Conservation (phyloP, 2,797 vertebrate genomes). For the Varecia variegata region DNA sequence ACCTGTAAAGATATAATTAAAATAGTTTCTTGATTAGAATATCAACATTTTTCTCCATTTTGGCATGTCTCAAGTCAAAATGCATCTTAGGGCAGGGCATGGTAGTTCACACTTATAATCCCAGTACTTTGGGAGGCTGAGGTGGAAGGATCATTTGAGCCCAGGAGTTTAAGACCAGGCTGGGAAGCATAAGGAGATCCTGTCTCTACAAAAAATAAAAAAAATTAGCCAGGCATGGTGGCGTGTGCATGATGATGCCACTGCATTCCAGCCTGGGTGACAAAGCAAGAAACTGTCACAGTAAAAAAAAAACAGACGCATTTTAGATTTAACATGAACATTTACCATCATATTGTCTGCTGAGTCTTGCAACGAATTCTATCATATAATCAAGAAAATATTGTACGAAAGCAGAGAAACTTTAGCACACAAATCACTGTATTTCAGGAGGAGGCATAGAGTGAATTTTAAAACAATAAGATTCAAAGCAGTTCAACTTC, state of each 20-base stretch:
- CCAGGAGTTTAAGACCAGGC: neutral
- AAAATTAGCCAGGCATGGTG: neutral
- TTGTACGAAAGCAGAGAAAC: neutral
- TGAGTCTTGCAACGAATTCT: neutral
- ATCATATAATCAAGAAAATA: neutral
- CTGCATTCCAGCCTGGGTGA: neutral
- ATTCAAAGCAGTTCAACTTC: neutral
- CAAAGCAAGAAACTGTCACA: neutral
- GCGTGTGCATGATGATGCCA: neutral
- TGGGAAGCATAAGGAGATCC: neutral
- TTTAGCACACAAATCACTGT: neutral
- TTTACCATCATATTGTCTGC: neutral
- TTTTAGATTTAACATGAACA: neutral
- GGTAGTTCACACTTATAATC: neutral
- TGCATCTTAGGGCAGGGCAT: neutral
- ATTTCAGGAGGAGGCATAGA: neutral
- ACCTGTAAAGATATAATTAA: neutral
- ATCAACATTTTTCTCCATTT: neutral
- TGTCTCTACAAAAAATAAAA: neutral
- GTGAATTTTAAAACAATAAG: neutral
- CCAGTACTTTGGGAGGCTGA: neutral
- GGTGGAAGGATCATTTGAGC: neutral
- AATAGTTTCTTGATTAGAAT: slow-evolving; percentile 32
- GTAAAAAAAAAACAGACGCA: neutral
- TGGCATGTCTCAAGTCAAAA: neutral